phyloP scores from a whole-genome alignment of 2,797 vertebrate genomes.

The Xiphophorus birchmanni region DNA sequence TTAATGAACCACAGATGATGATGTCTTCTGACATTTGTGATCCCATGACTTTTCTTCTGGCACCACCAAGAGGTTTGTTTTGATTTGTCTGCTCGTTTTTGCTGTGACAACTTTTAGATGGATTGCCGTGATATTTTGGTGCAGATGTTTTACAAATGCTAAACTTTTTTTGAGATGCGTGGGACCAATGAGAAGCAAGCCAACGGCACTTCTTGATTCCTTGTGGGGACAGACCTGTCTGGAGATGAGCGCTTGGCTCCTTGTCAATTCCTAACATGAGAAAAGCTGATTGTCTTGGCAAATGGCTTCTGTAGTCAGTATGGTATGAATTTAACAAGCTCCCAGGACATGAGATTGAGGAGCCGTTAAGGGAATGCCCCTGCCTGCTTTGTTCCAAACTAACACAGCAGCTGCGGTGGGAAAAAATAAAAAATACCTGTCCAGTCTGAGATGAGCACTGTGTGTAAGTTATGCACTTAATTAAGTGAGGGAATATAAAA shows the following conservation, averaged over 20 bases:
- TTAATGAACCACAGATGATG: conserved; percentile 1
- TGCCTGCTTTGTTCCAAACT: background rate
- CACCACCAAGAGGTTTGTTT: conserved; percentile 9
- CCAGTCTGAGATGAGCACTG: background rate
- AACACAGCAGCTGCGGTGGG: background rate
- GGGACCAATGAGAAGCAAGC: background rate
- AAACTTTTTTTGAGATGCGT: conserved; percentile 5
- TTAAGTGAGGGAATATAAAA: conserved; percentile 12
- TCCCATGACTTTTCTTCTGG: conserved; percentile 1
- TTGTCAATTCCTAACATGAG: conserved; percentile 13
- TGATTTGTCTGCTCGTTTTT: conserved; percentile 9
- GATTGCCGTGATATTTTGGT: conserved; percentile 10
- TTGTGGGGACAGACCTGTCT: conserved; percentile 5
- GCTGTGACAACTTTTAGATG: conserved; percentile 4
- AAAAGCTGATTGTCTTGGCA: conserved; percentile 19
- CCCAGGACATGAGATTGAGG: background rate
- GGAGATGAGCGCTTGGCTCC: conserved; percentile 8
- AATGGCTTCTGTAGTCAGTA: conserved; percentile 9
- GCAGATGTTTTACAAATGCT: conserved; percentile 6
- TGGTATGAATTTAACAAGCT: conserved; percentile 14
- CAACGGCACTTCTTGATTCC: conserved; percentile 14
- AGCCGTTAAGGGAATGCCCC: background rate
- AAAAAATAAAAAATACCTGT: background rate
- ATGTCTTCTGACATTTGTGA: background rate
- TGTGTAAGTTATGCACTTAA: conserved; percentile 12